Evolutionary conservation across 2,888 invertebrate species (phyloP), one percentile per base, ranked within the genome.

Genomic region (Phalera bucephala): DNA sequence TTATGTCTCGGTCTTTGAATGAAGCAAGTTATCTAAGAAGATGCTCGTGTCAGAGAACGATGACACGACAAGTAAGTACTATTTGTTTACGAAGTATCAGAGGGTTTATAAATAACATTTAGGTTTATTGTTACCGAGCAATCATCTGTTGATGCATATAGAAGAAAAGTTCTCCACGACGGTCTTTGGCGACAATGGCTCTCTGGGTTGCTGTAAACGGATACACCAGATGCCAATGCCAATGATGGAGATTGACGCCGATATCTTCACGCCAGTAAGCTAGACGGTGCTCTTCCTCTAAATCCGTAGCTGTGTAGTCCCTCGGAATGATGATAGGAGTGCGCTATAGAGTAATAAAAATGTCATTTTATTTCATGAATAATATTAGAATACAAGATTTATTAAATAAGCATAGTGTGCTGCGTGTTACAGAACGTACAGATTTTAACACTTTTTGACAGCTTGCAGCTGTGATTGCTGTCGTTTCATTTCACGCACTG

Each of bases 261-360:
- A 95, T 77, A 68, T 96, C 96, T 80, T 96, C 96, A 2, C 96
- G 92, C 88, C 93, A 96, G 69, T 96, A 97, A 1, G 95, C 93
- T 43, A 95, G 67, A 5, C 95, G 92, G 66, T 96, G 96, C 64
- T 97, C 96, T 21, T 92, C 92, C 59, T 96, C 96, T 20, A 94
- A 87, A 72, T 96, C 94, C 0, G 94, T 93, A 1, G 95, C 96
- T 0, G 96, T 95, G 64, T 93, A 96, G 71, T 95, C 94, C 40
- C 91, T 80, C 0, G 95, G 95, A 45, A 96, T 95, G 43, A 93
- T 92, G 40, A 96, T 92, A 0, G 94, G 92, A 26, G 74, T 76
- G 83, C 93, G 77, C 88, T 88, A 46, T 32, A 72, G 69, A 35
- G 38, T 44, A 34, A 41, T 27, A 40, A 33, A 12, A 7, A 10